These are phyloP conservation scores for Latrodectus geometricus DNA, from an alignment of 1,140 invertebrate species.

Conservation along the genomic window DNA sequence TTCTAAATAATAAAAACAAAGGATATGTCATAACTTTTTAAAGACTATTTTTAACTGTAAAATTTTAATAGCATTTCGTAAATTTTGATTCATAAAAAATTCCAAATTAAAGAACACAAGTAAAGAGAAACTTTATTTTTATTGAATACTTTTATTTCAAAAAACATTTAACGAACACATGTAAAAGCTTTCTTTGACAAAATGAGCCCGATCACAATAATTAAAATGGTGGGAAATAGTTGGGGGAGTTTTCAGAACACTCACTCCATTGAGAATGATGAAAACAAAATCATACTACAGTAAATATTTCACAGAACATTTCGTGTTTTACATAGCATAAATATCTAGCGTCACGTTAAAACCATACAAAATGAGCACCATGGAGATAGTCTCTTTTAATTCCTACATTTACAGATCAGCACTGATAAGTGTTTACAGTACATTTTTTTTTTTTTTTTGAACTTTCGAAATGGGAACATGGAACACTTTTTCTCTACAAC, in stretches of 20 bases:
- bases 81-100: no score
- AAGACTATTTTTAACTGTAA: no score
- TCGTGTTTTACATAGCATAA: background rate
- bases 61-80: no score
- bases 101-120: background rate
- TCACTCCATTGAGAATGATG: background rate
- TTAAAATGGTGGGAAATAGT: conserved; percentile 26
- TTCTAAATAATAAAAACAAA: no score
- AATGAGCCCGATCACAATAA: conserved; percentile 8
- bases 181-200: conserved; percentile 23
- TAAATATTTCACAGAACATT: conserved; percentile 9
- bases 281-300: conserved; percentile 12
- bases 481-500: background rate
- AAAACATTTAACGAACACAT: conserved; percentile 35
- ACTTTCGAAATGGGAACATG: background rate
- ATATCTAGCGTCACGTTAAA: conserved; percentile 23
- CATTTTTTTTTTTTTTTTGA: no score
- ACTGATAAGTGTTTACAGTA: no score
- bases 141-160: conserved; percentile 33
- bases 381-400: background rate
- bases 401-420: background rate
- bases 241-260: background rate
- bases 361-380: conserved; percentile 54
- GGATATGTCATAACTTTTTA: no score
- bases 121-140: conserved; percentile 17